Conservation (phyloP, 1,140 invertebrate genomes). For the Drosophila grimshawi region DNA sequence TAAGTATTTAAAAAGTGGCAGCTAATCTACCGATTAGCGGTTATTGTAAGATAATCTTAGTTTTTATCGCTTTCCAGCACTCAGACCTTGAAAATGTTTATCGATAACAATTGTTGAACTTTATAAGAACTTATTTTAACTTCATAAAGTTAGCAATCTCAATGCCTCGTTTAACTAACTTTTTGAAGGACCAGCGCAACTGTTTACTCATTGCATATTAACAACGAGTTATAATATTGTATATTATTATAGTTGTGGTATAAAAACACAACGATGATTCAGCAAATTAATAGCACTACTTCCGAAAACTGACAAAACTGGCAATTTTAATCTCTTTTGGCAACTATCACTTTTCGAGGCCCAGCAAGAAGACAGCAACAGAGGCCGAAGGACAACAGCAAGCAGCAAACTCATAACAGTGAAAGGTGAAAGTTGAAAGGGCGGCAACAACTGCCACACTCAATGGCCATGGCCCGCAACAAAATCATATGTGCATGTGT, state of each 20-base stretch:
- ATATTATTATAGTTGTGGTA: not conserved
- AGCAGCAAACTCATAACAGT: constrained; percentile 66
- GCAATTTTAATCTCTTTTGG: not conserved
- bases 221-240: not conserved
- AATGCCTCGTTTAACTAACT: not conserved
- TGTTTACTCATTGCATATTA: constrained; percentile 7
- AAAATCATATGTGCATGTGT: constrained; percentile 23
- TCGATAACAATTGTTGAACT: no score
- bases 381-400: constrained; percentile 49
- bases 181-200: not conserved
- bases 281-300: constrained; percentile 16
- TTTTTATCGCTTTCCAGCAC: no score
- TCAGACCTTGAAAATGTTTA: no score
- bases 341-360: constrained; percentile 25
- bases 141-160: not conserved
- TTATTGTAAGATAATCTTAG: no score
- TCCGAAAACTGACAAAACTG: constrained; percentile 12
- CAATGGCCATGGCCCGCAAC: constrained; percentile 41
- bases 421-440: constrained; percentile 41
- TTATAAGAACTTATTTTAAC: no score
- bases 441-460: constrained; percentile 57
- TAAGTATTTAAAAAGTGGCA: no score
- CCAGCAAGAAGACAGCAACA: constrained; percentile 37
- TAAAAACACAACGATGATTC: constrained; percentile 12
- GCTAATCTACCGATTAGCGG: no score